Conservation (phyloP, 2,113 vertebrate genomes). For the Sisor rabdophorus region DNA sequence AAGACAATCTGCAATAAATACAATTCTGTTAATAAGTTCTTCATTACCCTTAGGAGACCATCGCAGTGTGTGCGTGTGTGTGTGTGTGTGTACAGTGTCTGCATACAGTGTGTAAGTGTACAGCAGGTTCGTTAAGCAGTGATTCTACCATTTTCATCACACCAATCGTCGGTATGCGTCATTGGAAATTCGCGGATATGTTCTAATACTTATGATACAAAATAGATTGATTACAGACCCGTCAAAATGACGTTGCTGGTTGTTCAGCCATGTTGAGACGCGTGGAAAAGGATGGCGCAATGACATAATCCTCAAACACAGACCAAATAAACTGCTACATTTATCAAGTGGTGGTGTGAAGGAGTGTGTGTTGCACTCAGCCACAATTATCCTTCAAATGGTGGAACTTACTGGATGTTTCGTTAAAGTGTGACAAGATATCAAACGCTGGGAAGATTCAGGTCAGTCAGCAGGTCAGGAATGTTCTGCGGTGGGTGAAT, state of each 20-base stretch:
- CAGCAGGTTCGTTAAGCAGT: constrained; percentile 3
- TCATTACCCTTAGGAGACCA: background rate
- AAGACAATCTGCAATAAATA: background rate
- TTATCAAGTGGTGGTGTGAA: background rate
- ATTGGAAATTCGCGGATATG: no score
- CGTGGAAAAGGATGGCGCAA: background rate
- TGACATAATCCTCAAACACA: background rate
- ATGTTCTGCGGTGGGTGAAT: constrained; percentile 5
- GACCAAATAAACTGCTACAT: background rate
- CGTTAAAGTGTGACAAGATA: background rate
- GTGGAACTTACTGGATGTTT: background rate
- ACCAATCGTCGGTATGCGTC: background rate
- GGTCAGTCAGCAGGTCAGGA: constrained; percentile 18
- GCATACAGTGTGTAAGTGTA: background rate
- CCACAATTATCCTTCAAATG: background rate
- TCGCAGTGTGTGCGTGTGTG: background rate
- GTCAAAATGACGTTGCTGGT: background rate
- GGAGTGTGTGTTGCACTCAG: background rate
- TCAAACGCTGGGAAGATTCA: background rate
- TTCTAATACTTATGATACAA: background rate
- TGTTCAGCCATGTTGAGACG: background rate
- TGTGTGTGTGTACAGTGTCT: background rate
- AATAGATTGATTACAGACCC: background rate
- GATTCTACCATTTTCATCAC: background rate
- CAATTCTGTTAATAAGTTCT: background rate